A percentile compares a stretch with the other conserved stretches of the same genome.
Evolutionary conservation across 2,113 vertebrate species (phyloP).

Genomic region (Malurus melanocephalus): DNA sequence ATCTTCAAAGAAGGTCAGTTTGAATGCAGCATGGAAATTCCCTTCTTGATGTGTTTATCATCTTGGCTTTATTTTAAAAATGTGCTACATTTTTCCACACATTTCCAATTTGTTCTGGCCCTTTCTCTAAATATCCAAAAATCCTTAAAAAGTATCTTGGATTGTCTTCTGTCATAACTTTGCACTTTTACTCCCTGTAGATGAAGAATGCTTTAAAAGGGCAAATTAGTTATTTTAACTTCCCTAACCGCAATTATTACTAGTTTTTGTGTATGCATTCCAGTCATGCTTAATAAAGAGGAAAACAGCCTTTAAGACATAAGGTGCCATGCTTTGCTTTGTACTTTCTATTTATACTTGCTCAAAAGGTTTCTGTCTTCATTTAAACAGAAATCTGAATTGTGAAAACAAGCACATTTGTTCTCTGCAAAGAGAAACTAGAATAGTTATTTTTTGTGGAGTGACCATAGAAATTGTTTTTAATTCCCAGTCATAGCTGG

Average conservation of each 20-base stretch:
- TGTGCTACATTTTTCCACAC: neutral
- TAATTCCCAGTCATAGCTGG: neutral
- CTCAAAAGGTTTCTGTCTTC: neutral
- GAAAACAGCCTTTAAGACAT: neutral
- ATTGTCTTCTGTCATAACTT: neutral
- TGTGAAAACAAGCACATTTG: neutral
- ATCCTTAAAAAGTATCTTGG: neutral
- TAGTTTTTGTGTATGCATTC: neutral
- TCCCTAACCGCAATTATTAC: neutral
- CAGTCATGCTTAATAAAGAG: neutral
- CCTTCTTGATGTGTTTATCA: neutral
- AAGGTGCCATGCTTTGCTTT: neutral
- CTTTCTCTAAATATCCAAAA: neutral
- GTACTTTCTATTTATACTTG: neutral
- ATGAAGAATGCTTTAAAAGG: neutral
- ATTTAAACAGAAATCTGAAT: neutral
- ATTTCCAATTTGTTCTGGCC: neutral
- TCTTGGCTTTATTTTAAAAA: neutral
- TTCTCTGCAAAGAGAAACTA: neutral
- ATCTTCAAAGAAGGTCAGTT: neutral
- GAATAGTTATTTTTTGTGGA: neutral
- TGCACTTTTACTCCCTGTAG: neutral
- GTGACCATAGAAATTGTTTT: neutral
- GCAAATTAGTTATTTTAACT: neutral
- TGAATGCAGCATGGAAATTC: neutral